phyloP scores from a whole-genome alignment of 2,797 vertebrate species.

The Poeciliopsis paucimaculata region DNA sequence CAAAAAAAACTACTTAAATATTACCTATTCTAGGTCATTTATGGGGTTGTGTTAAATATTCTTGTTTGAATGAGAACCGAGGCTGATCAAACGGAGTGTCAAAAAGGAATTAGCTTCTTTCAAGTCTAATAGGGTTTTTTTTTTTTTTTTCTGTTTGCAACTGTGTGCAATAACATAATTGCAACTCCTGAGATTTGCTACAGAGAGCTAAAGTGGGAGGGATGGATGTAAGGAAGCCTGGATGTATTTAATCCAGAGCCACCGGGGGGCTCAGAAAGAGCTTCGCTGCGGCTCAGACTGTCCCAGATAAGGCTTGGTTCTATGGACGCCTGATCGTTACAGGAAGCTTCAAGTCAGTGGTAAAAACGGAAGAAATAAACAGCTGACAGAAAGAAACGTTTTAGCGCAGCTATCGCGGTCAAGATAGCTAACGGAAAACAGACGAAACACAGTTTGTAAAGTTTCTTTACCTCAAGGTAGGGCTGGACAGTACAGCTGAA shows the following conservation, averaged over 20 bases:
- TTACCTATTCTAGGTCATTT: background rate
- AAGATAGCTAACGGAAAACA: background rate
- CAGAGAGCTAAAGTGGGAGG: conserved; percentile 8
- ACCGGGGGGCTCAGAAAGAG: conserved; percentile 15
- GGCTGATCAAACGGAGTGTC: background rate
- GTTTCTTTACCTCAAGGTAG: background rate
- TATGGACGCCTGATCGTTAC: background rate
- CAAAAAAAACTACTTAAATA: background rate
- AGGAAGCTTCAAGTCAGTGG: background rate
- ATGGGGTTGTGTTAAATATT: conserved; percentile 9
- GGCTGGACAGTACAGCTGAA: too few species aligned
- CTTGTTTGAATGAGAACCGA: background rate
- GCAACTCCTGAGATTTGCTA: background rate
- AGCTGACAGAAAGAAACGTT: background rate
- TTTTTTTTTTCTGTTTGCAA: conserved; percentile 3
- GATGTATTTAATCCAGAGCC: conserved; percentile 23
- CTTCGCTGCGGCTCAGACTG: background rate
- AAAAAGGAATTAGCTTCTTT: conserved; percentile 4
- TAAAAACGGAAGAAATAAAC: background rate
- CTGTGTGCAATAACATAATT: conserved; percentile 1
- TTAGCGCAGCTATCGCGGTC: background rate
- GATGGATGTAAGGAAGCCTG: conserved; percentile 25
- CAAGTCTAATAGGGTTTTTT: background rate
- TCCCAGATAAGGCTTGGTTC: background rate
- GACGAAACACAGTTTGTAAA: background rate